Base-by-base conservation (phyloP, 2,113 vertebrate genomes). In the Loxodonta africana region DNA sequence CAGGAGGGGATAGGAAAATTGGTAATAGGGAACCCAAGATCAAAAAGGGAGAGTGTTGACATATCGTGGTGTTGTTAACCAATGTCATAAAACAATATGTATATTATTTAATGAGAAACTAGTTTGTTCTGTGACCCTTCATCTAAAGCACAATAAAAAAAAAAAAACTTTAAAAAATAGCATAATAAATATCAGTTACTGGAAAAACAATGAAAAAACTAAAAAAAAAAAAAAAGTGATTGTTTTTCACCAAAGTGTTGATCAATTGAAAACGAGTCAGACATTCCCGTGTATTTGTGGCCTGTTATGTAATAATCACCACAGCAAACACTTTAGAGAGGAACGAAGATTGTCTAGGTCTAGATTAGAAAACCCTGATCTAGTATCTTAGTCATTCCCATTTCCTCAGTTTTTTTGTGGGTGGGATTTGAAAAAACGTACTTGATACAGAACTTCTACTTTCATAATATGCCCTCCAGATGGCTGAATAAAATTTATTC, bases 401-500 rank as follows among this genome's bases (percentile, higher is more conserved):
- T 91, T 91, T 77, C 28, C 48, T 81, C 63, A 87, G 4, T 26
- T 84, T 86, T 83, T 78, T 46, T 48, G n/a, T 91, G 37, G 23
- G 14, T 82, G 26, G 30, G 46, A 84, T 90, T 94, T 94, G 62
- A 51, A 74, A 88, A 93, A 95, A 48, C 10, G 48, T 48, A 48
- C 44, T 44, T n/a, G 89, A 10, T 93, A 26, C 89, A 76, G 46
- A 93, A 65, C 62, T 93, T 93, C 48, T 86, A 10, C n/a, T 87
- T 95, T 89, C 25, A 85, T 87, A 41, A 60, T 62, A 77, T 33
- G 9, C 53, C 81, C 51, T 94, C 92, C 65, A 97, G 60, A 95
- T 88, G 87, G 37, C 63, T 97, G 67, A 90, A n/a, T 96, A 74
- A 88, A 88, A 94, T 74, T 37, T 88, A 65, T 94, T 76, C 33